Conservation (phyloP, 2,888 invertebrate species). For the Lottia gigantea region DNA sequence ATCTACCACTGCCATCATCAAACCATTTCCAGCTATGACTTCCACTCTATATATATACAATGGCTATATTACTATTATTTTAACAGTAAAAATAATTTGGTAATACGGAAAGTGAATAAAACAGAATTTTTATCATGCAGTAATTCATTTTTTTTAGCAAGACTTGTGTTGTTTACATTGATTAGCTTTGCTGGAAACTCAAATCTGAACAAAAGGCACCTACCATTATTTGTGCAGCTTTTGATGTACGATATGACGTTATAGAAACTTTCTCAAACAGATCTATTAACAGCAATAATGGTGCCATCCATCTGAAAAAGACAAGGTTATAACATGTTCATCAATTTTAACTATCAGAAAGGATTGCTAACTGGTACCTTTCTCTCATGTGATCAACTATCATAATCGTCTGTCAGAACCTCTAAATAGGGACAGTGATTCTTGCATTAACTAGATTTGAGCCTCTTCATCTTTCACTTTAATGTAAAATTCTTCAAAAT, state of each 20-base stretch:
- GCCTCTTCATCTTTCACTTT: too few relatives aligned
- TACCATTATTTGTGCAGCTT: slow-evolving; percentile 60
- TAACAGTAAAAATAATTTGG: background rate
- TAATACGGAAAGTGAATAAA: slow-evolving; percentile 6
- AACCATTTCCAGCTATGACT: slow-evolving; percentile 82
- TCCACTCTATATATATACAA: slow-evolving; percentile 44
- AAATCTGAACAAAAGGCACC: slow-evolving; percentile 21
- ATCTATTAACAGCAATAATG: slow-evolving; percentile 80
- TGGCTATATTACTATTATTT: background rate
- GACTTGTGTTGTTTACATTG: too few relatives aligned
- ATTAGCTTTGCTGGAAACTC: too few relatives aligned
- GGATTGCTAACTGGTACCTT: too few relatives aligned
- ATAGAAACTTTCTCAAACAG: slow-evolving; percentile 81
- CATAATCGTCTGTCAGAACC: too few relatives aligned
- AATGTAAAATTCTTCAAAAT: too few relatives aligned
- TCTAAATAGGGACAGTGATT: too few relatives aligned
- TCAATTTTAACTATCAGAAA: too few relatives aligned
- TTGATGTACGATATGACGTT: slow-evolving; percentile 74
- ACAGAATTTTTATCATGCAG: slow-evolving; percentile 9
- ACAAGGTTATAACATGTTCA: background rate
- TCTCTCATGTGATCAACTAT: too few relatives aligned
- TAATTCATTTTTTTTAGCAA: background rate
- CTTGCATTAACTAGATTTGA: too few relatives aligned
- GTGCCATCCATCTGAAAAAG: slow-evolving; percentile 76
- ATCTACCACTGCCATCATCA: slow-evolving; percentile 82